phyloP scores from a whole-genome alignment of 2,113 vertebrate species.

The Azemiops feae region DNA sequence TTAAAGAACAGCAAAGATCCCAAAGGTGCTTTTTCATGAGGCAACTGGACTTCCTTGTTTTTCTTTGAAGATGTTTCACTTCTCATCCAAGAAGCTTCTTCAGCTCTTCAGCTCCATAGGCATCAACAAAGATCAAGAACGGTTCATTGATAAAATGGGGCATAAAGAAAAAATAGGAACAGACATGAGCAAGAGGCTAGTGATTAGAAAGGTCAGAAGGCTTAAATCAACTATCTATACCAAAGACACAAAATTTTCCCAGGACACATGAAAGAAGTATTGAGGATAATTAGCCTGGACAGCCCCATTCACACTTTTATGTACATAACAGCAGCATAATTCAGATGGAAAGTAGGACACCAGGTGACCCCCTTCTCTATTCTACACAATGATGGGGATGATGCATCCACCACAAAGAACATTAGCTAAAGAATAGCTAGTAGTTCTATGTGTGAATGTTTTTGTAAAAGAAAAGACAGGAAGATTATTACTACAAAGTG shows the following conservation, averaged over 20 bases:
- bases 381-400: background rate
- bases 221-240: background rate
- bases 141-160: background rate
- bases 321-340: background rate
- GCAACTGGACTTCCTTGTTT: too few species aligned
- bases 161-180: background rate
- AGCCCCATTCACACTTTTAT: background rate
- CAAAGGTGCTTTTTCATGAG: too few species aligned
- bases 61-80: too few species aligned
- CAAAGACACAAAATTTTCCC: background rate
- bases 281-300: background rate
- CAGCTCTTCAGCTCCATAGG: too few species aligned
- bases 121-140: background rate
- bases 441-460: background rate
- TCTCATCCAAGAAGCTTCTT: too few species aligned
- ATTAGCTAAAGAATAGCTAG: background rate
- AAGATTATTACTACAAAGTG: background rate
- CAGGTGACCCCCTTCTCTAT: background rate
- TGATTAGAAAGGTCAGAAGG: background rate
- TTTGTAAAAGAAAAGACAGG: background rate
- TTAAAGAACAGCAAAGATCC: background rate
- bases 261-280: background rate
- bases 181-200: background rate
- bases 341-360: background rate
- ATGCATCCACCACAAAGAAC: background rate